These are phyloP conservation scores for Aviceda leuphotes DNA, from an alignment of 2,797 vertebrate species.

Conservation along the genomic window DNA sequence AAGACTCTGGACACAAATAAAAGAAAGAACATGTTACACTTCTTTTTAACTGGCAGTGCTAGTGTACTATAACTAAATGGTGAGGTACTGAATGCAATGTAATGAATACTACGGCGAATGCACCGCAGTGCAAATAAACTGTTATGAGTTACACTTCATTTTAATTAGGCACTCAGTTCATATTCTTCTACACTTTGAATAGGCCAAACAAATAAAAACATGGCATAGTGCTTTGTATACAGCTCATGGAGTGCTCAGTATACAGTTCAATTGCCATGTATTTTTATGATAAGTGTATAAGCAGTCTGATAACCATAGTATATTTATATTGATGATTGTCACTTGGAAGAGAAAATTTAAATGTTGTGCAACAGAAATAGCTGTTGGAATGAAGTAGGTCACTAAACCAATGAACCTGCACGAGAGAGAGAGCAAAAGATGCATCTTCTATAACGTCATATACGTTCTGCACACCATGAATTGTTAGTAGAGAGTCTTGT, in stretches of 20 bases:
- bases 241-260: not conserved
- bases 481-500: not conserved
- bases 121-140: constrained; percentile 36
- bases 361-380: not conserved
- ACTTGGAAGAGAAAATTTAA: not conserved
- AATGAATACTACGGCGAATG: not conserved
- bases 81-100: not conserved
- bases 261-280: not conserved
- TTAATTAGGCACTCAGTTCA: constrained; percentile 36
- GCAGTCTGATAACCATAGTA: not conserved
- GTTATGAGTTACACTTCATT: constrained; percentile 42
- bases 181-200: not conserved
- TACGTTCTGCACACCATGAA: not conserved
- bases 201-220: constrained; percentile 26
- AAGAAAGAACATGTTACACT: not conserved
- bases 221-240: not conserved
- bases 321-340: not conserved
- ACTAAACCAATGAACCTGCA: not conserved
- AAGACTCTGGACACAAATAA: constrained; percentile 29
- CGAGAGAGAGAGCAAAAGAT: not conserved
- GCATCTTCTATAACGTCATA: not conserved
- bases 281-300: not conserved
- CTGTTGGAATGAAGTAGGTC: not conserved
- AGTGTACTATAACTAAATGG: not conserved
- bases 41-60: constrained; percentile 25